Evolutionary conservation across 2,797 vertebrate genomes (phyloP), one percentile per base, ranked within the genome.

Genomic region (Gymnocypris eckloni): DNA sequence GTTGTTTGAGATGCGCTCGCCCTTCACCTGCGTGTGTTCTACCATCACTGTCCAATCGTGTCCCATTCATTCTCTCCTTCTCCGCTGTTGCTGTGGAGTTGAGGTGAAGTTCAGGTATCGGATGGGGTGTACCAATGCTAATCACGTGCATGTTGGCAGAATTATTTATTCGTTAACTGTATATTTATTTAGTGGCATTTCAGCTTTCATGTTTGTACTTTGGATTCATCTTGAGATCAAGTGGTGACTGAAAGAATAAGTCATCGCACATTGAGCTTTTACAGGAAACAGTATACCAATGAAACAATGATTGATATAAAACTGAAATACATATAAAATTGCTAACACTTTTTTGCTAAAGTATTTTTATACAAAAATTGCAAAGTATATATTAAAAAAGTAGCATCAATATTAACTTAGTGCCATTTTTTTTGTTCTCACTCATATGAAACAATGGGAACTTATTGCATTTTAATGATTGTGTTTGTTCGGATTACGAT

Each of bases 1-100:
- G 50, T 75, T 73, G 79, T 81, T 71, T 64, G 86, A 79, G 77
- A 80, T 84, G 67, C n/a, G 11, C 84, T 85, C 73, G 54, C 67
- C 67, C 66, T 85, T 86, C 77, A 86, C 71, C 79, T 77, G 71
- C 22, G 52, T 56, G 50, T 75, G 54, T 45, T 85, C 45, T 69
- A 37, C 52, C 48, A 81, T 79, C 73, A 76, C 85, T 82, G 50
- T 73, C 75, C 37, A 72, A 59, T 84, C 39, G 6, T 69, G 61
- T 82, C 69, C 41, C 71, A 79, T 70, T 77, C 61, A 54, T 50
- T 77, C 64, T 72, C 69, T 81, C 18, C 4, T 45, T 82, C 43
- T 86, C 15, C 8, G 12, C 52, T 85, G 52, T 59, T 81, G 81
- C 72, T 75, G 67, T 56, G 78, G 33, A 83, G 41, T 79, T 79